These are phyloP conservation scores for Actenoides hombroni DNA, from an alignment of 2,113 vertebrate species.

Conservation along the genomic window DNA sequence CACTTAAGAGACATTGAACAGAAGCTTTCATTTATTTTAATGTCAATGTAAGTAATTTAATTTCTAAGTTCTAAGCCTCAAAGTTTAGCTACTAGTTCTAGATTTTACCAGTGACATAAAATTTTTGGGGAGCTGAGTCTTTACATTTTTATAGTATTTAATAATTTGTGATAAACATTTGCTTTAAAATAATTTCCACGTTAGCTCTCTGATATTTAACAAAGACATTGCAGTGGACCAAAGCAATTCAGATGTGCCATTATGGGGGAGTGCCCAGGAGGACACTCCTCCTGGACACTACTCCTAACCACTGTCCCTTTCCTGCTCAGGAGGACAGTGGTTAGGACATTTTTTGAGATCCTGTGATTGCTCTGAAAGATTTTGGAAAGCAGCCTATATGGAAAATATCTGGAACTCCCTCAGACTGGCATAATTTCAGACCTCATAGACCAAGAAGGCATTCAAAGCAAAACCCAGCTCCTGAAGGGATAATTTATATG, in stretches of 20 bases:
- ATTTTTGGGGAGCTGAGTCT: neutral
- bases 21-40: neutral
- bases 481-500: conserved; percentile 80
- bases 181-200: neutral
- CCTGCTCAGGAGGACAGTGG: conserved; percentile 5
- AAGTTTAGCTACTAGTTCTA: neutral
- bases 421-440: conserved; percentile 77
- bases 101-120: neutral
- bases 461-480: conserved; percentile 72
- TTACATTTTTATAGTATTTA: neutral
- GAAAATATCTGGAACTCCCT: conserved; percentile 75
- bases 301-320: neutral
- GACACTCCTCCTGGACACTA: neutral
- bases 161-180: neutral
- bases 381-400: conserved; percentile 68
- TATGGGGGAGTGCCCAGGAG: neutral
- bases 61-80: neutral
- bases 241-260: neutral
- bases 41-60: neutral
- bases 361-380: conserved; percentile 62
- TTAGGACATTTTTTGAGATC: conserved; percentile 57
- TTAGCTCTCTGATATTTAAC: neutral
- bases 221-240: neutral
- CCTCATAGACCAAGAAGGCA: conserved; percentile 76
- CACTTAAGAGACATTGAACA: neutral